Conservation (phyloP, 2,113 vertebrate genomes). For the Neomonachus schauinslandi region DNA sequence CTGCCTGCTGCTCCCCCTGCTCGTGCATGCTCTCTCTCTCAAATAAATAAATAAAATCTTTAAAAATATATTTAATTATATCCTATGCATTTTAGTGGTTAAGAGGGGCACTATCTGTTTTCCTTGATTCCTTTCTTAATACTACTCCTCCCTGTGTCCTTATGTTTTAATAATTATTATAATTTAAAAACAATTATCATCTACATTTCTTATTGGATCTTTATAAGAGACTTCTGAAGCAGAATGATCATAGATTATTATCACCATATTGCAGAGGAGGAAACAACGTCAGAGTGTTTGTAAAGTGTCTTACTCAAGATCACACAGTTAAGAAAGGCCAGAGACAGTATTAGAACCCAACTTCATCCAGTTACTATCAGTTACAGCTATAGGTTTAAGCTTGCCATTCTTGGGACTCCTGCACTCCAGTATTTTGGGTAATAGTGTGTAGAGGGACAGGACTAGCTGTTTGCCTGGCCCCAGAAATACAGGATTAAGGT, state of each 20-base stretch:
- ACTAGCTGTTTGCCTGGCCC: neutral
- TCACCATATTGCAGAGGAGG: neutral
- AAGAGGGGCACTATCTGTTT: neutral
- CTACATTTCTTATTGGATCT: neutral
- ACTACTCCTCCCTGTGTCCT: neutral
- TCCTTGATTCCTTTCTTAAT: neutral
- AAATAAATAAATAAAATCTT: no score
- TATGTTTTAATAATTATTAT: neutral
- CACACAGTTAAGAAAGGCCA: neutral
- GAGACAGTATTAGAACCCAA: neutral
- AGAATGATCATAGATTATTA: neutral
- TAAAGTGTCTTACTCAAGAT: neutral
- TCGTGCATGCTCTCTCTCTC: no score
- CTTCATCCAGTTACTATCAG: neutral
- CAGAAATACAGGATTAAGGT: neutral
- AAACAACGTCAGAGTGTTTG: neutral
- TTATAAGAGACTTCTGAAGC: neutral
- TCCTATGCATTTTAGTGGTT: neutral
- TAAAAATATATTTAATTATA: neutral
- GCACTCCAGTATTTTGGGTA: neutral
- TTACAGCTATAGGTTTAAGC: neutral
- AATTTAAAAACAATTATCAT: neutral
- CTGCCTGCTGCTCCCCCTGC: no score
- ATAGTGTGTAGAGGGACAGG: neutral
- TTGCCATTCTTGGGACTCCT: neutral